Percentiles rank a stretch among this genome's conserved stretches.
Conservation (phyloP, 1,140 invertebrate species). For the Euwallacea fornicatus region DNA sequence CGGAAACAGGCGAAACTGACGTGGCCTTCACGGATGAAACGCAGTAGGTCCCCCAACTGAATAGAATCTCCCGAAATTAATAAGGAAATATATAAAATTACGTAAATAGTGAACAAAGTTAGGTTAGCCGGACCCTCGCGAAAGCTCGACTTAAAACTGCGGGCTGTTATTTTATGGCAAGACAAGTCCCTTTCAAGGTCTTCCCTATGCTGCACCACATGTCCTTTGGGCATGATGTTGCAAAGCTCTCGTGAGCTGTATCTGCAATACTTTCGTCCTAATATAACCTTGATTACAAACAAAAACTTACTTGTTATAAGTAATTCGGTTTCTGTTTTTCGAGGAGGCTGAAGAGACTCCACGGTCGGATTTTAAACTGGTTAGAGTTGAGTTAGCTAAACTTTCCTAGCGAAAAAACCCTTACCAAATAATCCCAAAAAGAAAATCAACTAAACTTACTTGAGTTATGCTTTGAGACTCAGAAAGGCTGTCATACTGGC, state of each 20-base stretch:
- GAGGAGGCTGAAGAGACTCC: conserved; percentile 29
- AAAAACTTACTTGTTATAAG: conserved; percentile 47
- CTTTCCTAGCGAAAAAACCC: too few relatives aligned
- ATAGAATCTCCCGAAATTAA: conserved; percentile 60
- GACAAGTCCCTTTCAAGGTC: conserved; percentile 41
- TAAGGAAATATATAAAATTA: conserved; percentile 59
- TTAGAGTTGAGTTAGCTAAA: too few relatives aligned
- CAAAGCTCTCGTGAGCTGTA: neutral
- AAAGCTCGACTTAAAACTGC: conserved; percentile 49
- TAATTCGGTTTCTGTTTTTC: conserved; percentile 40
- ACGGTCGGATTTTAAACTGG: conserved; percentile 46
- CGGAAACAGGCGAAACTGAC: conserved; percentile 59
- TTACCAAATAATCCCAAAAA: too few relatives aligned
- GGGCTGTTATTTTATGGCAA: conserved; percentile 49
- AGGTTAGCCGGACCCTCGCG: conserved; percentile 52
- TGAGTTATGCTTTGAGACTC: conserved; percentile 40
- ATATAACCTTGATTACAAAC: too few relatives aligned
- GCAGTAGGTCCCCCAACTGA: conserved; percentile 62
- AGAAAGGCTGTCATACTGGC: conserved; percentile 53
- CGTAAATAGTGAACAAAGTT: conserved; percentile 55
- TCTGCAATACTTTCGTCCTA: too few relatives aligned
- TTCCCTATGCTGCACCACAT: conserved; percentile 48
- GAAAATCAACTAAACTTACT: conserved; percentile 38
- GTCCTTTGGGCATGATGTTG: conserved; percentile 43
- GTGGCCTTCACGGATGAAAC: conserved; percentile 63